Base-by-base conservation (phyloP, 2,113 vertebrate species). In the Cavia porcellus region DNA sequence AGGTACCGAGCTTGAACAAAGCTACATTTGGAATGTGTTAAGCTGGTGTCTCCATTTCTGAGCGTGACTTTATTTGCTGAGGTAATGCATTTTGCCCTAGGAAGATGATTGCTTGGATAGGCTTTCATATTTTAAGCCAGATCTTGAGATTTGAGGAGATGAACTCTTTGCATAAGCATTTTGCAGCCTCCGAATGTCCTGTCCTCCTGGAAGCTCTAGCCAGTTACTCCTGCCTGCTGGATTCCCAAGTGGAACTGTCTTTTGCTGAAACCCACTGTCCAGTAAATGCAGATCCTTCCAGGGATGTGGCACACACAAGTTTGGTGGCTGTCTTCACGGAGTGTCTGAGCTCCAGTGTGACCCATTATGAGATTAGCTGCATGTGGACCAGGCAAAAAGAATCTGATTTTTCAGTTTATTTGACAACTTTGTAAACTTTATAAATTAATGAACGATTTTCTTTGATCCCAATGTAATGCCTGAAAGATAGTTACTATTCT, bases 101-200 rank as follows among this genome's bases (percentile, higher is more conserved):
- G 86, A 55, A 80, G 93, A 95, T 94, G 95, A 93, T 94, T 90
- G 22, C 45, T 96, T 93, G 94, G 81, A 90, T 97, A 52, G 81
- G 89, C 95, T 96, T 80, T 96, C 92, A 50, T 95, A 92, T 96
- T 86, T 94, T 97, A 95, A 96, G 86, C 72, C 86, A 95, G 92
- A 96, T 93, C 62, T 87, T 94, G 96, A 95, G 95, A 87, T 90
- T 90, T 95, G 50, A 91, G 81, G 74, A 96, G 81, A 61, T 92
- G 79, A n/a, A n/a, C 96, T 95, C 87, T 11, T 14, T 74, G 90
- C 86, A 68, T 95, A 89, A 95, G 88, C 72, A 90, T 92, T 80
- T 92, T 92, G 96, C 89, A 94, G 84, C 79, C 92, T 96, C 35
- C n/a, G 47, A 52, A 80, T 62, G 50, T 55, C 77, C 28, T 17